A percentile compares a stretch with the other conserved stretches of the same genome.
Evolutionary conservation across 1,140 invertebrate species (phyloP).

Genomic region (Eumeta japonica): DNA sequence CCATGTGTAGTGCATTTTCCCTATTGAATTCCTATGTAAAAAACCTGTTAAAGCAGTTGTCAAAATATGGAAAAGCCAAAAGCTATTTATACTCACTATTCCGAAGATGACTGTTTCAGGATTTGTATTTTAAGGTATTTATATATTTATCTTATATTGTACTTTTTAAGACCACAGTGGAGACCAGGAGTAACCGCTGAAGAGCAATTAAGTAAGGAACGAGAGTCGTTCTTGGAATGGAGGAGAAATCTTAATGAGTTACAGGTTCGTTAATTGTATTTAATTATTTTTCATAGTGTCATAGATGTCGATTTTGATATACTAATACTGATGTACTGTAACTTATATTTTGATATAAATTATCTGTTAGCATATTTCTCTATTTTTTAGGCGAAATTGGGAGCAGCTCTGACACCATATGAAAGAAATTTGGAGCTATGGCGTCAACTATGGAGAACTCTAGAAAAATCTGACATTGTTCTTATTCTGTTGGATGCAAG

Average conservation of each 20-base stretch:
- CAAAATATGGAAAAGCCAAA: too few relatives aligned
- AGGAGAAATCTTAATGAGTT: constrained; percentile 74
- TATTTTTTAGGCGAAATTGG: constrained; percentile 55
- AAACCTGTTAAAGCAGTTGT: too few relatives aligned
- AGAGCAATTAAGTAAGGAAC: constrained; percentile 76
- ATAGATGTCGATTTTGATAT: too few relatives aligned
- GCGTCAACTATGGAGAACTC: constrained; percentile 97
- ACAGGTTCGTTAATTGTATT: constrained; percentile 48
- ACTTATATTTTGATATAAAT: background rate
- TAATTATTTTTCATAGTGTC: too few relatives aligned
- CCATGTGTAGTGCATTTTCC: too few relatives aligned
- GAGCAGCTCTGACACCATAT: constrained; percentile 89
- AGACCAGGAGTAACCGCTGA: constrained; percentile 69
- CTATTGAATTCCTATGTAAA: too few relatives aligned
- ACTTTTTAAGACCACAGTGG: constrained; percentile 74
- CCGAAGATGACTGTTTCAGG: too few relatives aligned
- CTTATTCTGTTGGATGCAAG: constrained; percentile 96
- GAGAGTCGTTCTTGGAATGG: constrained; percentile 86
- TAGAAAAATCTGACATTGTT: constrained; percentile 93
- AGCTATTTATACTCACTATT: too few relatives aligned
- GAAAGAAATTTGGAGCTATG: constrained; percentile 98
- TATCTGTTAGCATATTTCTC: background rate
- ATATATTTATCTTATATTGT: too few relatives aligned
- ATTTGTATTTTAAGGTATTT: too few relatives aligned
- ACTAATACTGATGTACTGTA: too few relatives aligned